Base-by-base conservation (phyloP, 2,113 vertebrate genomes). In the Sceloporus undulatus region DNA sequence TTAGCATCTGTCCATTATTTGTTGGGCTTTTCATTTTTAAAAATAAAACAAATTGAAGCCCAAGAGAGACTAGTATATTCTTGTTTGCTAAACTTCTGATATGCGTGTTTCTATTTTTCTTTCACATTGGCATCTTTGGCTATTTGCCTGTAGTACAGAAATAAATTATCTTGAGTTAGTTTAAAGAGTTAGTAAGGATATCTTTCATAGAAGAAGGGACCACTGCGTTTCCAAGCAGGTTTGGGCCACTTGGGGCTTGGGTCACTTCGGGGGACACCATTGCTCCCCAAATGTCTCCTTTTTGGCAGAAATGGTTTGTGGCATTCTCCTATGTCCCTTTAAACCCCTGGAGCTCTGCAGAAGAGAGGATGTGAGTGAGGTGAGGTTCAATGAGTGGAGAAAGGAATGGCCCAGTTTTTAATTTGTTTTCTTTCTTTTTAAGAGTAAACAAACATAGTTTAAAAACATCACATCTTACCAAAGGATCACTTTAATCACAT, bases 131-230 rank as follows among this genome's bases (percentile, higher is more conserved):
- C 27, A 52, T 48, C 3, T 48, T 48, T 48, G 42, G 42, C 42
- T 48, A 48, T 48, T 48, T 48, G 42, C 42, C 42, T 48, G 6
- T 48, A 48, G 42, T 48, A 48, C 42, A 74, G 54, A 65, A 65
- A n/a, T 62, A 65, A 65, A n/a, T 62, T n/a, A n/a, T 80, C 29
- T 80, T 81, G 74, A 87, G 73, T 59, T 34, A 34, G 34, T 34
- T 34, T 34, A 34, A 34, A 34, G 34, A 34, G 34, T 34, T 7
- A 59, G 5, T 48, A 29, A 74, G 34, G 74, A 73, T 0, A 2
- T 73, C 1, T 77, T 85, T 85, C 42, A 66, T 68, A 8, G 62
- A 18, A 86, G 10, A 86, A 54, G 18, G 42, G 4, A 34, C 34
- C 34, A 34, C 34, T 34, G 34, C 34, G 34, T 48, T 48, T 48